Conservation (phyloP, 1,140 invertebrate species). For the Megathymus violae region DNA sequence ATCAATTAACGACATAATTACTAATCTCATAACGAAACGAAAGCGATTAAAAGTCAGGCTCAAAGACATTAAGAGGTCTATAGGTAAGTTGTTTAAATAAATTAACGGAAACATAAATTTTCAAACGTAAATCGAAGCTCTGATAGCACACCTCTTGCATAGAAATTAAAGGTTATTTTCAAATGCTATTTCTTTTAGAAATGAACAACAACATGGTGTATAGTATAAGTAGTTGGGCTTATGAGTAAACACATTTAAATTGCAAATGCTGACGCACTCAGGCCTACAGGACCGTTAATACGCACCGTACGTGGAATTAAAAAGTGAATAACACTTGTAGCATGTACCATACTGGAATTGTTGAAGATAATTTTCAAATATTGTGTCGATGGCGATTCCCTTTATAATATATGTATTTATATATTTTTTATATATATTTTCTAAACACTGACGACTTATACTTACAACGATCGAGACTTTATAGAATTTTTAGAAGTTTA, state of each 20-base stretch:
- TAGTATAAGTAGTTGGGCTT: conserved; percentile 27
- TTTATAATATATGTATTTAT: no score
- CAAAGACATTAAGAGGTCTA: not conserved
- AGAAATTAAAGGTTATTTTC: conserved; percentile 25
- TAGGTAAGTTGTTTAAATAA: conserved; percentile 13
- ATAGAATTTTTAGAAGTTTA: no score
- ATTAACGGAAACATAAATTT: conserved; percentile 35
- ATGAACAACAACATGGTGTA: conserved; percentile 19
- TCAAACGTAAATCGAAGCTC: no score
- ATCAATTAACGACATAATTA: no score
- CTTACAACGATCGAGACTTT: no score
- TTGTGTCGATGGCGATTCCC: no score
- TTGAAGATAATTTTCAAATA: conserved; percentile 16
- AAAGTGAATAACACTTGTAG: conserved; percentile 37
- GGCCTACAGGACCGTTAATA: conserved; percentile 51
- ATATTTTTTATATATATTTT: no score
- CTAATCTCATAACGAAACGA: no score
- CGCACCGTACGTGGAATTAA: conserved; percentile 42
- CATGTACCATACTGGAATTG: not conserved
- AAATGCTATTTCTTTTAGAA: not conserved
- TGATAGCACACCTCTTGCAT: not conserved
- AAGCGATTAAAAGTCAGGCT: no score
- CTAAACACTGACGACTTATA: no score
- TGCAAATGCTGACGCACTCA: conserved; percentile 58
- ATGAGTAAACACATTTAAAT: conserved; percentile 63